These are phyloP conservation scores for Ylistrum balloti DNA, from an alignment of 1,140 invertebrate genomes.

Conservation along the genomic window DNA sequence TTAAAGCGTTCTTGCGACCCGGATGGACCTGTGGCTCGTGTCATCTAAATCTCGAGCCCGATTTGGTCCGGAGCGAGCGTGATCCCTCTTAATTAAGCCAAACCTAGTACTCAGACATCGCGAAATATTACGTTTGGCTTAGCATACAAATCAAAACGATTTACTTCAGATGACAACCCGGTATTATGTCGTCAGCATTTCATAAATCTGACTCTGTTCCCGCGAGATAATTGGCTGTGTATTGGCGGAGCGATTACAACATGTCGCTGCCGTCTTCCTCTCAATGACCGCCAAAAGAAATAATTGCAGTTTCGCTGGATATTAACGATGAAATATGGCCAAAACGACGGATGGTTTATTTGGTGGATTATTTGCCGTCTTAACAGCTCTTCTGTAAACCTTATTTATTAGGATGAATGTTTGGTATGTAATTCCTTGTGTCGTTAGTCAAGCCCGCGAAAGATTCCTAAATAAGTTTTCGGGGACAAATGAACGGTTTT, in stretches of 20 bases:
- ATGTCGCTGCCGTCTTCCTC: slow-evolving; percentile 10
- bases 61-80: slow-evolving; percentile 30
- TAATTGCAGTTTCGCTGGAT: slow-evolving; percentile 38
- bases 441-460: slow-evolving; percentile 31
- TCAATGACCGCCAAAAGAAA: slow-evolving; percentile 32
- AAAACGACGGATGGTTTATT: slow-evolving; percentile 39
- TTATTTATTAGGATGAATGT: slow-evolving; percentile 30
- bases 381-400: slow-evolving; percentile 38
- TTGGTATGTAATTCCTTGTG: slow-evolving; percentile 17
- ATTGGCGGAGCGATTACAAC: slow-evolving; percentile 22
- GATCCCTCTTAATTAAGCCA: slow-evolving; percentile 33
- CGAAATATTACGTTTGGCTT: slow-evolving; percentile 33
- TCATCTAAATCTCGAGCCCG: slow-evolving; percentile 32
- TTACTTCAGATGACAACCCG: slow-evolving; percentile 28
- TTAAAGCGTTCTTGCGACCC: background rate
- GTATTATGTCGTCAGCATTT: slow-evolving; percentile 38
- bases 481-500: slow-evolving; percentile 32
- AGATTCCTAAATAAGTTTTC: slow-evolving; percentile 40
- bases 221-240: slow-evolving; percentile 6
- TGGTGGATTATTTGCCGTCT: slow-evolving; percentile 31
- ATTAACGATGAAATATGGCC: slow-evolving; percentile 28
- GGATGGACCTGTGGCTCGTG: slow-evolving; percentile 29
- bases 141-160: slow-evolving; percentile 39
- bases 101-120: slow-evolving; percentile 38
- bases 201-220: slow-evolving; percentile 33